Percentiles rank a stretch among this genome's conserved stretches.
Conservation (phyloP, 2,113 vertebrate species). For the Petrocephalus microphthalmus region DNA sequence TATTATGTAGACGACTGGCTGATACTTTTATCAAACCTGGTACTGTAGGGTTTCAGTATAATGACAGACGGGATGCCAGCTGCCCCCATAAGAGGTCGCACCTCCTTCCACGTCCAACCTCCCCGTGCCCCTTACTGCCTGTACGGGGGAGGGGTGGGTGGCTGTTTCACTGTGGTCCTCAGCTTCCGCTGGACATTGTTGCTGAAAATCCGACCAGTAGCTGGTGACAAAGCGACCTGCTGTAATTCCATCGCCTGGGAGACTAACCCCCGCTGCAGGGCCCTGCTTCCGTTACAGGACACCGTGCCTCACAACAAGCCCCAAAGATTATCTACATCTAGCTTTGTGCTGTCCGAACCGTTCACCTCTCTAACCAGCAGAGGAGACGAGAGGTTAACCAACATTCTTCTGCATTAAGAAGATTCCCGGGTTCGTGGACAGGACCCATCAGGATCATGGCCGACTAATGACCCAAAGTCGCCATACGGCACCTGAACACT, state of each 20-base stretch:
- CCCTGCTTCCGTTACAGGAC: neutral
- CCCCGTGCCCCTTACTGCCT: neutral
- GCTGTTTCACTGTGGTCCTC: neutral
- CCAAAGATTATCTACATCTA: neutral
- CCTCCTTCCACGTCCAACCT: no score
- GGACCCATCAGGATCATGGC: neutral
- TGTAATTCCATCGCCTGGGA: neutral
- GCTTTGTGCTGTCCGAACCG: neutral
- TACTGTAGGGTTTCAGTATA: neutral
- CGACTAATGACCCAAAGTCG: neutral
- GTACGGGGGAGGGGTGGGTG: neutral
- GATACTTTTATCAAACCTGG: neutral
- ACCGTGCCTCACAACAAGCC: neutral
- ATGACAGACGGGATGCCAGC: neutral
- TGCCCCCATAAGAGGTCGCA: neutral
- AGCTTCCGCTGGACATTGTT: neutral
- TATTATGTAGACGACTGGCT: neutral
- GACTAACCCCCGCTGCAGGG: neutral
- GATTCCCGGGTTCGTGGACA: neutral
- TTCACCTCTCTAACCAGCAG: neutral
- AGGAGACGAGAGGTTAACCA: neutral
- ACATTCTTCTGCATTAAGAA: neutral
- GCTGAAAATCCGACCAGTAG: neutral
- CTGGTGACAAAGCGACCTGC: neutral
- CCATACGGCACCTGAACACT: neutral